phyloP scores from a whole-genome alignment of 2,113 vertebrate species.

The Sapayoa aenigma region DNA sequence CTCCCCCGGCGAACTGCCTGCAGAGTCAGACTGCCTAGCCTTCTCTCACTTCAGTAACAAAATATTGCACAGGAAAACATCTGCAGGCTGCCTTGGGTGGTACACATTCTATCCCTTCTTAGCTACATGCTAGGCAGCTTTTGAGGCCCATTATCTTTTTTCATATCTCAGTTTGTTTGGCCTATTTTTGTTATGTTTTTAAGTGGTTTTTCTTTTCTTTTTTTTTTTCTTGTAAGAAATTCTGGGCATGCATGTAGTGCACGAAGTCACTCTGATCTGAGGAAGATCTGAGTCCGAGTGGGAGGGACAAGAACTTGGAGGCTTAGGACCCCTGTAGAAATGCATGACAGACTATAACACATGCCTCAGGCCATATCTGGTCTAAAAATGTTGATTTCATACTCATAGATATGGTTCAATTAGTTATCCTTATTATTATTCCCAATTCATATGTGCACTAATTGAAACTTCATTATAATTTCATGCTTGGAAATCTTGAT shows the following conservation, averaged over 20 bases:
- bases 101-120: not conserved
- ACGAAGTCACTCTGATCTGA: not conserved
- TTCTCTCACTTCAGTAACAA: rapidly evolving
- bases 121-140: rapidly evolving
- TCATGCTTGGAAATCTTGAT: not conserved
- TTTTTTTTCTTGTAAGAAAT: no score
- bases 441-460: not conserved
- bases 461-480: not conserved
- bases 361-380: not conserved
- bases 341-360: not conserved
- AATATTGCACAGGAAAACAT: rapidly evolving
- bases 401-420: not conserved
- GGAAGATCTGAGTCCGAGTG: not conserved
- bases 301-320: not conserved
- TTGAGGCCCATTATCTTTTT: not conserved
- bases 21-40: not conserved
- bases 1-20: rapidly evolving
- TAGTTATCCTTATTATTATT: not conserved
- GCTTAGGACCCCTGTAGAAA: not conserved
- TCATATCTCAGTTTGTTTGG: not conserved
- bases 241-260: not conserved
- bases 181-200: no score
- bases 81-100: rapidly evolving
- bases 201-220: no score
- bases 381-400: not conserved